Conservation (phyloP, 2,113 vertebrate genomes). For the Psephotus haematonotus region DNA sequence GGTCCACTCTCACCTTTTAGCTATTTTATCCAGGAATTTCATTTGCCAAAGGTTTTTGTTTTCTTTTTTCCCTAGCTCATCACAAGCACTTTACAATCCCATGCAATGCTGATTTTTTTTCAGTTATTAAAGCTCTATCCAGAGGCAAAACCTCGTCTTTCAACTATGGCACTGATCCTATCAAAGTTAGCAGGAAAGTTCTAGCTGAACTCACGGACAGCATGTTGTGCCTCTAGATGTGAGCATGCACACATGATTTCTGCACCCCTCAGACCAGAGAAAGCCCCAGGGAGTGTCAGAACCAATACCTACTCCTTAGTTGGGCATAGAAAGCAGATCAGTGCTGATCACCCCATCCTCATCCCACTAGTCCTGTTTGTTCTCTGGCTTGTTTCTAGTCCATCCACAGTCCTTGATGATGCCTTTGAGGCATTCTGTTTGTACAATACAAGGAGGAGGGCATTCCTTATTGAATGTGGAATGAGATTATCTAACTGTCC, state of each 20-base stretch:
- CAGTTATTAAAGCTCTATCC: not conserved
- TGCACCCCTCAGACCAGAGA: not conserved
- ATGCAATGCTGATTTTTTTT: not conserved
- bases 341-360: not conserved
- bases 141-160: not conserved
- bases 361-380: not conserved
- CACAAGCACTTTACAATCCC: not conserved
- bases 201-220: not conserved
- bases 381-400: not conserved
- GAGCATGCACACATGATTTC: rapidly evolving
- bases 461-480: not conserved
- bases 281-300: not conserved
- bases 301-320: rapidly evolving
- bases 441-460: not conserved
- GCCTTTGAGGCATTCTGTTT: not conserved
- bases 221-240: not conserved
- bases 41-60: not conserved
- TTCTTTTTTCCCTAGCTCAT: not conserved
- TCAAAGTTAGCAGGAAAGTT: not conserved
- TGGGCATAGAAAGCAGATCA: not conserved
- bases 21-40: not conserved
- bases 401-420: not conserved
- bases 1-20: not conserved
- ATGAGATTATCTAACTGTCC: not conserved
- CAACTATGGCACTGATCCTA: not conserved